Conservation (phyloP, 2,888 invertebrate genomes). For the Clunio marinus region DNA sequence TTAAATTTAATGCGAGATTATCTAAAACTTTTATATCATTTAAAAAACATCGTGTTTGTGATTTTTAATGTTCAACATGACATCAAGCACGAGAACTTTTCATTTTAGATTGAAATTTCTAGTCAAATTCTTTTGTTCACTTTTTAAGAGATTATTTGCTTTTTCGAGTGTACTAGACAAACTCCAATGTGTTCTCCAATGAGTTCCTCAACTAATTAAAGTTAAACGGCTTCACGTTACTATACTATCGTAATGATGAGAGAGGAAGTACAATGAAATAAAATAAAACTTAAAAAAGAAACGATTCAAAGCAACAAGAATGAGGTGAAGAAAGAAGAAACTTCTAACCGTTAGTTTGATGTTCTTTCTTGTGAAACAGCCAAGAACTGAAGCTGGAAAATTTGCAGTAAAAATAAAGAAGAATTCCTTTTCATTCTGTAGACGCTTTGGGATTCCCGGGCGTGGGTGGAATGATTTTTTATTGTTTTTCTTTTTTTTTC, state of each 20-base stretch:
- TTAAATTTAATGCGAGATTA: background rate
- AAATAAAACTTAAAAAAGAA: constrained; percentile 13
- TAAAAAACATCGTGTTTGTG: too few species aligned
- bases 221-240: constrained; percentile 1
- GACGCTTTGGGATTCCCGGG: constrained; percentile 5
- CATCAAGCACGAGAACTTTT: background rate
- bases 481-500: too few species aligned
- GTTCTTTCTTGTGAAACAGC: too few species aligned
- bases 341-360: constrained; percentile 19
- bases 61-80: too few species aligned
- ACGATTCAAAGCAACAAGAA: constrained; percentile 10
- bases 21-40: too few species aligned
- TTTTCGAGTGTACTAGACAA: background rate
- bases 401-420: too few species aligned
- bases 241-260: constrained; percentile 10
- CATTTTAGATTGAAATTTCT: too few species aligned
- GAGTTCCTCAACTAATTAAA: constrained; percentile 1
- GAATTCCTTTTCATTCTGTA: too few species aligned
- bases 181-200: background rate
- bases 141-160: too few species aligned
- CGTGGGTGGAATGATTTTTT: background rate
- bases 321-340: constrained; percentile 14
- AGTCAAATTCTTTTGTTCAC: too few species aligned
- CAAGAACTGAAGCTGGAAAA: too few species aligned
- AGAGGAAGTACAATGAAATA: constrained; percentile 37